These are phyloP conservation scores for Centrocercus urophasianus DNA, from an alignment of 2,113 vertebrate genomes.

Conservation along the genomic window DNA sequence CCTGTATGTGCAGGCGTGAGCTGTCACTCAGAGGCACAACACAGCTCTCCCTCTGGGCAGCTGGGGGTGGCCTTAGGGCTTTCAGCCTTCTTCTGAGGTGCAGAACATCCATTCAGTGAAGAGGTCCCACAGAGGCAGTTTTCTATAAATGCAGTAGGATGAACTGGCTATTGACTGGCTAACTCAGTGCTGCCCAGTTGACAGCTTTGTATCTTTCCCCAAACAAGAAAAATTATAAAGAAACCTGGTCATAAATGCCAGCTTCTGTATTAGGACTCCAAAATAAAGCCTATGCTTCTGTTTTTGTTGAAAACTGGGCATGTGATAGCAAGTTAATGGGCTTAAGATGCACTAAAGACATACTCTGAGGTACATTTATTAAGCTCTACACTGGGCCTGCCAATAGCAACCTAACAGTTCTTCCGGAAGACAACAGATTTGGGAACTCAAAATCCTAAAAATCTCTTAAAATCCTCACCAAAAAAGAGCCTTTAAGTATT, in stretches of 20 bases:
- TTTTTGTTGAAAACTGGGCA: not conserved
- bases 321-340: not conserved
- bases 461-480: not conserved
- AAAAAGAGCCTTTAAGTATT: not conserved
- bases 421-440: not conserved
- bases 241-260: not conserved
- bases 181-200: not conserved
- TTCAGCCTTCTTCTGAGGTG: not conserved
- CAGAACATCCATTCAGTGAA: not conserved
- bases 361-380: not conserved
- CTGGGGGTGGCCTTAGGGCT: not conserved
- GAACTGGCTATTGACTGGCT: not conserved
- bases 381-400: not conserved
- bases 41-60: not conserved
- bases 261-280: not conserved
- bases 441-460: not conserved
- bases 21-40: not conserved
- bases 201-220: not conserved
- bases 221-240: not conserved
- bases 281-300: not conserved
- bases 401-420: not conserved
- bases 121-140: not conserved
- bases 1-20: not conserved
- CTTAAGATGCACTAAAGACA: not conserved
- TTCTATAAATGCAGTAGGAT: not conserved